Percentiles rank a stretch among this genome's conserved stretches.
These are phyloP conservation scores for Orchesella cincta DNA, from an alignment of 1,140 invertebrate genomes.

Conservation along the genomic window DNA sequence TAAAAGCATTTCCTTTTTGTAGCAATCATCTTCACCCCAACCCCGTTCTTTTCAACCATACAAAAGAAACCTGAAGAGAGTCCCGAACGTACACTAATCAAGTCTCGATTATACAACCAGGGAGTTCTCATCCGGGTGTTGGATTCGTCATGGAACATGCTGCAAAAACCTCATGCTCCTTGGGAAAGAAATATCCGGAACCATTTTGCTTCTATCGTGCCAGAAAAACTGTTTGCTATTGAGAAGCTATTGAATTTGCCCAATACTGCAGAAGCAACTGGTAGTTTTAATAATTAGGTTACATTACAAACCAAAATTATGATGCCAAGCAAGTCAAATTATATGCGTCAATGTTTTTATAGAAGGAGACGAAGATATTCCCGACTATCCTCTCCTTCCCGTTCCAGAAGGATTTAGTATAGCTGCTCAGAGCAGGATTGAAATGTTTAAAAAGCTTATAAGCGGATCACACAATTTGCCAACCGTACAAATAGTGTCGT, in stretches of 20 bases:
- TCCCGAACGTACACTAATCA: background rate
- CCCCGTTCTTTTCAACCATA: background rate
- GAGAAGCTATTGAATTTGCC: too few relatives aligned
- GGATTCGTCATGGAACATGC: slow-evolving; percentile 34
- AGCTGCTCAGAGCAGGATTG: background rate
- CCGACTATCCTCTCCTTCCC: background rate
- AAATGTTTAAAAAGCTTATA: slow-evolving; percentile 62
- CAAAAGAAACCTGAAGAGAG: background rate
- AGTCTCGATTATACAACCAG: slow-evolving; percentile 33
- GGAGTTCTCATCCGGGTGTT: slow-evolving; percentile 30
- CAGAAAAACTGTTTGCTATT: slow-evolving; percentile 20
- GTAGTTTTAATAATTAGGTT: background rate
- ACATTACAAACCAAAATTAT: background rate
- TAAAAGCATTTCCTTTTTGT: slow-evolving; percentile 20
- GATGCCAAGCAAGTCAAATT: too few relatives aligned
- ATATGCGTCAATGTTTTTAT: background rate
- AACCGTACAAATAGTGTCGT: background rate
- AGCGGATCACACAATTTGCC: slow-evolving; percentile 62
- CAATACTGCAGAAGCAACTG: too few relatives aligned
- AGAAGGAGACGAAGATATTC: background rate
- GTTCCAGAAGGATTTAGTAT: slow-evolving; percentile 17
- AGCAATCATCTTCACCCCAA: slow-evolving; percentile 20
- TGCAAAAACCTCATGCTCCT: slow-evolving; percentile 30
- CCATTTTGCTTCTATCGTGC: slow-evolving; percentile 30
- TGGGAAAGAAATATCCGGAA: slow-evolving; percentile 10